Conservation (phyloP, 2,797 vertebrate species). For the Bucorvus abyssinicus region DNA sequence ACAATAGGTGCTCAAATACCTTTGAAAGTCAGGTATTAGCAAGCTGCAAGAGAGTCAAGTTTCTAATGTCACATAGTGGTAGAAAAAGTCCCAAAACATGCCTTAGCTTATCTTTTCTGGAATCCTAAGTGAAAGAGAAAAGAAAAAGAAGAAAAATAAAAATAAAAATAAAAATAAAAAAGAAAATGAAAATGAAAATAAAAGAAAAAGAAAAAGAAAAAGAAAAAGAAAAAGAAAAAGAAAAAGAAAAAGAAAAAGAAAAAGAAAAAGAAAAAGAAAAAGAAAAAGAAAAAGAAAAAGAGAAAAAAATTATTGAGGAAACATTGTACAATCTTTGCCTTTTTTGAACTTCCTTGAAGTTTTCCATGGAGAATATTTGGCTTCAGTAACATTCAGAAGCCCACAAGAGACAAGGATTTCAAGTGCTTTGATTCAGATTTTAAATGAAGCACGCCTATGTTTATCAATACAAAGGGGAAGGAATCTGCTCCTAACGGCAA, state of each 20-base stretch:
- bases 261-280: accelerated
- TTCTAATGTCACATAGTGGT: background rate
- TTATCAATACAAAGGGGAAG: background rate
- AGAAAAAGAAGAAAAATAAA: accelerated
- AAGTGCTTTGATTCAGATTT: constrained; percentile 25
- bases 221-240: accelerated
- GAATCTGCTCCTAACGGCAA: background rate
- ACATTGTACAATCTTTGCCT: background rate
- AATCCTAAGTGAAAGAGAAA: background rate
- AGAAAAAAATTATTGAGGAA: background rate
- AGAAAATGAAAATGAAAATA: background rate
- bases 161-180: accelerated
- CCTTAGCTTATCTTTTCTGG: background rate
- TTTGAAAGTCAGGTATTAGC: background rate
- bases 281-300: accelerated
- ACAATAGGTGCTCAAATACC: background rate
- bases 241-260: accelerated
- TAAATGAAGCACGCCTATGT: background rate
- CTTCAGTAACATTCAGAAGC: background rate
- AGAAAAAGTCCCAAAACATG: background rate
- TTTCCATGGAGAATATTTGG: background rate
- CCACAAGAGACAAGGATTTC: background rate
- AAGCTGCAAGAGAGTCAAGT: background rate
- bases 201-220: accelerated
- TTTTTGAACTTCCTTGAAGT: background rate